Percentiles rank a stretch among this genome's conserved stretches.
These are phyloP conservation scores for Acomys russatus DNA, from an alignment of 2,797 vertebrate species.

Conservation along the genomic window DNA sequence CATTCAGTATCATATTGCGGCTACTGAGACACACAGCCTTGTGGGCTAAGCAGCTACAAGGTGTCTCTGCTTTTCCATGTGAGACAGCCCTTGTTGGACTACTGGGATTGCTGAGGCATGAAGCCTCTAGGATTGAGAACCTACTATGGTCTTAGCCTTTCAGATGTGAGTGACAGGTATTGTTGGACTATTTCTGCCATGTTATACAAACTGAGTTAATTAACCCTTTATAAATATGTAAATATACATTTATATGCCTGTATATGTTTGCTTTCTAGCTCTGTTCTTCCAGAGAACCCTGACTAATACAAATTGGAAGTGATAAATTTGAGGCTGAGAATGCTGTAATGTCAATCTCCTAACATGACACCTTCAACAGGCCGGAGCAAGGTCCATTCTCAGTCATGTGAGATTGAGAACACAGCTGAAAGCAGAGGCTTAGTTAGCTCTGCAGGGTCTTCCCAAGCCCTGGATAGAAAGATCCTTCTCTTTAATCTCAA, in stretches of 20 bases:
- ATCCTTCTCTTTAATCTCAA: background rate
- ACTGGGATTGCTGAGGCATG: background rate
- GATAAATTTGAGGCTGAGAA: background rate
- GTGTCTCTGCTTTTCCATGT: background rate
- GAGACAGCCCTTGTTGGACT: background rate
- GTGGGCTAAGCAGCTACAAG: background rate
- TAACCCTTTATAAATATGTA: background rate
- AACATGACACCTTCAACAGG: fast-evolving
- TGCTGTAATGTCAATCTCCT: background rate
- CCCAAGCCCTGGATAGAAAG: background rate
- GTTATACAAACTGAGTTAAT: background rate
- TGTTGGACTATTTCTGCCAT: background rate
- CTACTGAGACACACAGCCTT: background rate
- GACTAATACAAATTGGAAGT: background rate
- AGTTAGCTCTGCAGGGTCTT: background rate
- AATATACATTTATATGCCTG: background rate
- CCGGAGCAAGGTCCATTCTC: background rate
- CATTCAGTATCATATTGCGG: background rate
- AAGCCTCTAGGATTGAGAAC: background rate
- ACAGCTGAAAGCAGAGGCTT: background rate
- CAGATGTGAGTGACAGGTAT: background rate
- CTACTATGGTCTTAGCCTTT: background rate
- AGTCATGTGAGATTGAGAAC: background rate
- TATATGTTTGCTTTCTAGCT: background rate
- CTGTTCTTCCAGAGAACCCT: background rate